Base-by-base conservation (phyloP, 2,113 vertebrate genomes). In the human region DNA sequence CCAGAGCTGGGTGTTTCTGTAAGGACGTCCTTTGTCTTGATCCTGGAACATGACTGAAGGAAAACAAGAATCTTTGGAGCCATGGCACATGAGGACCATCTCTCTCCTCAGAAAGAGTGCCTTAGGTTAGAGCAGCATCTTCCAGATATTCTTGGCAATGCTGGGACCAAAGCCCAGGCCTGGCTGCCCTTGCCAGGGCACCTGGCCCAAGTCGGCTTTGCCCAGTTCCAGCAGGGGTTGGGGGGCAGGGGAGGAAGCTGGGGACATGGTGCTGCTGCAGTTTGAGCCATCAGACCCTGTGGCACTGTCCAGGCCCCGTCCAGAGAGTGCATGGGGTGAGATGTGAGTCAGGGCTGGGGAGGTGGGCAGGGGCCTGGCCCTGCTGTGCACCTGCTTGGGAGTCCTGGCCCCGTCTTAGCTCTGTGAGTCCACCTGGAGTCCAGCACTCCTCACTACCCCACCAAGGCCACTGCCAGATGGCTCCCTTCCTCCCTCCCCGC, bases 381-480 rank as follows among this genome's bases (percentile, higher is more conserved):
- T 9, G 38, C 50, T 12, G 4, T 13, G 0, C 5, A 48, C 35
- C 30, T 64, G 17, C 10, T 32, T 0, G 1, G 64, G 20, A 22
- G n/a, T 38, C 61, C 52, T 68, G 35, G 64, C 35, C 25, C 30
- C 40, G 73, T 55, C 16, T 61, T 1, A 5, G 32, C 64, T 90
- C 32, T 23, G 3, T 40, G 64, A 73, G 38, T 75, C 57, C 27
- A 25, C 40, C 20, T 10, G 6, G 68, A 38, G 59, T 43, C 32
- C 30, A 70, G 22, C 30, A 1, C 12, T 35, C 9, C 78, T 82
- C 22, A n/a, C 9, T 8, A 13, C 38, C 9, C 32, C 7, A 10
- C 20, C 55, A 14, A 30, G 6, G 43, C 14, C 27, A 30, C 43
- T 43, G 20, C 27, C 43, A 8, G 38, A 23, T 0, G 25, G 66